A percentile compares a stretch with the other conserved stretches of the same genome.
Conservation (phyloP, 2,797 vertebrate species). For the Malacoctenus gilli region DNA sequence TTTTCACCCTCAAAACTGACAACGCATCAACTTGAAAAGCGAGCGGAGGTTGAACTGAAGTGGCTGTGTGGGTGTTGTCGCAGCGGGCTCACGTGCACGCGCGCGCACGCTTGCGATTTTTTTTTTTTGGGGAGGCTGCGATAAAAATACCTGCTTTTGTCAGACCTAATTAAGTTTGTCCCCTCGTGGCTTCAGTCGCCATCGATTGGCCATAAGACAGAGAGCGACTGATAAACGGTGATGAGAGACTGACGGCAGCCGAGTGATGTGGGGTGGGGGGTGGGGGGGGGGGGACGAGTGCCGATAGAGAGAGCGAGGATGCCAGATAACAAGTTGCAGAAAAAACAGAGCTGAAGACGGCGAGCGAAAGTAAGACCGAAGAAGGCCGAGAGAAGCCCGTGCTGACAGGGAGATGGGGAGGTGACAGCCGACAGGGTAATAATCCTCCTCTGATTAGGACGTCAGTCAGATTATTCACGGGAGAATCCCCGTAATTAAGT, state of each 20-base stretch:
- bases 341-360: conserved; percentile 33
- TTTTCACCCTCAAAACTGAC: conserved; percentile 23
- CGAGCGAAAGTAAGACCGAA: conserved; percentile 19
- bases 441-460: conserved; percentile 56
- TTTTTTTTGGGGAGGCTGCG: conserved; percentile 3
- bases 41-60: conserved; percentile 7
- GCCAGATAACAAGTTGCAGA: conserved; percentile 47
- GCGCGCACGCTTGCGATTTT: too few relatives aligned
- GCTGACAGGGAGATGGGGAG: conserved; percentile 4
- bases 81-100: too few relatives aligned
- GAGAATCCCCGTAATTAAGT: conserved; percentile 59
- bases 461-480: conserved; percentile 57
- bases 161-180: conserved; percentile 71
- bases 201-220: conserved; percentile 62
- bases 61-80: not conserved
- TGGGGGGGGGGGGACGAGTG: conserved; percentile 30
- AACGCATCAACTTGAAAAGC: conserved; percentile 11
- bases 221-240: conserved; percentile 64
- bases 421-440: conserved; percentile 46
- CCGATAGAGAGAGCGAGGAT: conserved; percentile 29
- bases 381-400: conserved; percentile 18
- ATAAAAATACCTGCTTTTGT: conserved; percentile 72
- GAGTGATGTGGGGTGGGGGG: conserved; percentile 41
- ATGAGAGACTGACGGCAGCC: conserved; percentile 49
- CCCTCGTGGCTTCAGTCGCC: conserved; percentile 49